Percentiles rank a stretch among this genome's conserved stretches.
Conservation (phyloP, 2,888 invertebrate species). For the Eupithecia subfuscata region DNA sequence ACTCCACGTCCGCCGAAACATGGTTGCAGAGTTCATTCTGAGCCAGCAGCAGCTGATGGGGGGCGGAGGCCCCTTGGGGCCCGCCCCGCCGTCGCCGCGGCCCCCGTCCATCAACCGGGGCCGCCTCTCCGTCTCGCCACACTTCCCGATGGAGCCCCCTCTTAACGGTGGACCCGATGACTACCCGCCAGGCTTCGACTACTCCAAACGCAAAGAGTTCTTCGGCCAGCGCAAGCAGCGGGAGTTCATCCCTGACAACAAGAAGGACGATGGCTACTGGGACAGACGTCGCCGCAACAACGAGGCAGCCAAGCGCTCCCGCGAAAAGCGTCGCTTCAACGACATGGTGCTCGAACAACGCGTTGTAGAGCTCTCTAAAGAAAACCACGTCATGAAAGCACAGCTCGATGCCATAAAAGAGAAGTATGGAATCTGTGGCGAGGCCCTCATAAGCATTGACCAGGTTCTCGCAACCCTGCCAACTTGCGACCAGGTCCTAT, state of each 20-base stretch:
- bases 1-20: conserved; percentile 87
- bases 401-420: conserved; percentile 97
- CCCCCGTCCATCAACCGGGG: conserved; percentile 69
- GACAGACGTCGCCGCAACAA: conserved; percentile 97
- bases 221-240: conserved; percentile 96
- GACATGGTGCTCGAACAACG: conserved; percentile 98
- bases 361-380: conserved; percentile 96
- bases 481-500: conserved; percentile 92
- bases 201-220: conserved; percentile 91
- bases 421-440: conserved; percentile 95
- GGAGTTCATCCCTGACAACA: conserved; percentile 98
- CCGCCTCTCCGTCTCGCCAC: conserved; percentile 75
- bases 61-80: conserved; percentile 70
- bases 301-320: conserved; percentile 97
- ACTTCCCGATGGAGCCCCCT: conserved; percentile 79
- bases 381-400: conserved; percentile 96
- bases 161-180: conserved; percentile 62
- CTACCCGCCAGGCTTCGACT: conserved; percentile 81
- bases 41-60: conserved; percentile 86
- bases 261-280: conserved; percentile 99
- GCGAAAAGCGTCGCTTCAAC: conserved; percentile 98
- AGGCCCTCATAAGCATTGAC: conserved; percentile 93
- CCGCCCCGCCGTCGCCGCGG: conserved; percentile 69
- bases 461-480: conserved; percentile 94
- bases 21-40: conserved; percentile 94